Evolutionary conservation across 1,140 invertebrate genomes (phyloP).

Genomic region (Eubasilissa regina): DNA sequence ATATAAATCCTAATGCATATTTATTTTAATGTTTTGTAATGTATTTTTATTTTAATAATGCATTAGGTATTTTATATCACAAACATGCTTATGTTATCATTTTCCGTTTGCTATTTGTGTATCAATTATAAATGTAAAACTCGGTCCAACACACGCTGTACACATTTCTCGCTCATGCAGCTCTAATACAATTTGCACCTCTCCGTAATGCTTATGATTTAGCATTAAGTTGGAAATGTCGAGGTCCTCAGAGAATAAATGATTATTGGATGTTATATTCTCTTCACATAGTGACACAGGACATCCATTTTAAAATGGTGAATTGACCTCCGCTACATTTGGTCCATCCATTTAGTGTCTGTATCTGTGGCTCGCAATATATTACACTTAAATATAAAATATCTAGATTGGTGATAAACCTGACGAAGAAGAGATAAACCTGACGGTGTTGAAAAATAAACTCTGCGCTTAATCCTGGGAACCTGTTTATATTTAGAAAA

Average conservation of each 20-base stretch:
- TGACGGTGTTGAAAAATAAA: too few relatives aligned
- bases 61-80: conserved; percentile 60
- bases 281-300: conserved; percentile 9
- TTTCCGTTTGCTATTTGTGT: conserved; percentile 58
- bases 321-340: conserved; percentile 22
- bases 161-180: conserved; percentile 29
- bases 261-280: conserved; percentile 3
- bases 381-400: conserved; percentile 6
- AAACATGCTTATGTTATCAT: conserved; percentile 57
- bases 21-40: conserved; percentile 54
- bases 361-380: conserved; percentile 9
- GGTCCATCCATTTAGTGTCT: conserved; percentile 21
- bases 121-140: conserved; percentile 44
- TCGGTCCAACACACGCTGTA: conserved; percentile 26
- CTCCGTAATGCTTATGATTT: conserved; percentile 7
- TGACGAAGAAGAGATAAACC: conserved; percentile 5
- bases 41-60: conserved; percentile 52
- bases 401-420: conserved; percentile 25
- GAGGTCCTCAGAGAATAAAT: background rate
- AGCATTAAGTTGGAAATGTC: background rate
- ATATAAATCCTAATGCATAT: conserved; percentile 60
- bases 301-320: conserved; percentile 15
- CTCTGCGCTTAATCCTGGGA: too few relatives aligned
- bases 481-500: too few relatives aligned
- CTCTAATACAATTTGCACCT: too few relatives aligned